Conservation (phyloP, 2,113 vertebrate species). For the Ivindomyrus marchei region DNA sequence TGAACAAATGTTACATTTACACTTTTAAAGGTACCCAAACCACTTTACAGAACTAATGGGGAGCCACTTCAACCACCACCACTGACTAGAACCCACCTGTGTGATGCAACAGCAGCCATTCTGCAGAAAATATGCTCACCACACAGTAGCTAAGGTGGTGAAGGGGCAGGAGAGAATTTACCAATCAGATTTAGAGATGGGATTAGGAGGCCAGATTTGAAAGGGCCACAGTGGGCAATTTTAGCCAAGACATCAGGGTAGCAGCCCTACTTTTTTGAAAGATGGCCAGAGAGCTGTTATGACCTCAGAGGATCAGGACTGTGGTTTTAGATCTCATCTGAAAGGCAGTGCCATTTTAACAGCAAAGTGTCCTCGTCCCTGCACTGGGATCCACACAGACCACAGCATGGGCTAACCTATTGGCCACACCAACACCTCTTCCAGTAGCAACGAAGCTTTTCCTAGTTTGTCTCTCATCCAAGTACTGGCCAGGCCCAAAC, state of each 20-base stretch:
- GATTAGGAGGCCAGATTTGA: not conserved
- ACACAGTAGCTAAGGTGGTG: not conserved
- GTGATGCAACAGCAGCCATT: not conserved
- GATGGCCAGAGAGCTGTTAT: not conserved
- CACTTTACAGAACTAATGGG: not conserved
- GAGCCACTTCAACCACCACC: not conserved
- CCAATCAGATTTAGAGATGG: not conserved
- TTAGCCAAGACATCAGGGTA: not conserved
- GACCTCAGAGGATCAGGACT: not conserved
- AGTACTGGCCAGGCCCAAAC: not conserved
- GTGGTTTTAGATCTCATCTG: not conserved
- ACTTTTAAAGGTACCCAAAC: not conserved
- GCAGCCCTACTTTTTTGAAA: not conserved
- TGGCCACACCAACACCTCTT: not conserved
- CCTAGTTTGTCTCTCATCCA: not conserved
- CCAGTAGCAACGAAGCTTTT: not conserved
- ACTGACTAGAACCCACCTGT: not conserved
- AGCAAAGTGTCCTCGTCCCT: not conserved
- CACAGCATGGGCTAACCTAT: not conserved
- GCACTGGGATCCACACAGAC: not conserved
- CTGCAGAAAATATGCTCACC: not conserved
- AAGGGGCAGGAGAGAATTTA: not conserved
- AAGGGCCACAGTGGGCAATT: not conserved
- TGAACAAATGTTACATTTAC: not conserved
- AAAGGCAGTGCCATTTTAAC: not conserved